Conservation (phyloP, 1,140 invertebrate species). For the Ganaspis sp. region DNA sequence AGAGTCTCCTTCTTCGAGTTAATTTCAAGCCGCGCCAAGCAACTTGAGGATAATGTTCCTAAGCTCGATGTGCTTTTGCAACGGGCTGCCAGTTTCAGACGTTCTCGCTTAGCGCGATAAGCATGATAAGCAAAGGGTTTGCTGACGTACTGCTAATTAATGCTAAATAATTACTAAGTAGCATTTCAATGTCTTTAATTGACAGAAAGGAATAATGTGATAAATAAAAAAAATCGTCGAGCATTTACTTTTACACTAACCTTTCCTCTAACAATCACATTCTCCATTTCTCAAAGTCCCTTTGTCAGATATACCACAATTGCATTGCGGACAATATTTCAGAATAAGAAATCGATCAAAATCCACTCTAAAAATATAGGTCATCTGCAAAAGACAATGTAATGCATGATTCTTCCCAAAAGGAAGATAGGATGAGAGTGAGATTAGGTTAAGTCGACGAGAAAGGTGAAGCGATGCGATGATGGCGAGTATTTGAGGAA, state of each 20-base stretch:
- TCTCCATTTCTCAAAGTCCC: too few species aligned
- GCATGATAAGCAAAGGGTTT: constrained; percentile 22
- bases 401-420: background rate
- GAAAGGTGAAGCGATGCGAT: background rate
- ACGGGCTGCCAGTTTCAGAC: constrained; percentile 26
- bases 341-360: background rate
- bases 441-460: background rate
- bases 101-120: constrained; percentile 9
- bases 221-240: too few species aligned
- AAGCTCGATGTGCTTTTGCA: constrained; percentile 28
- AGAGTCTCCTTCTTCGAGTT: constrained; percentile 22
- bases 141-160: constrained; percentile 1
- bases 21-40: constrained; percentile 20
- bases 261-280: too few species aligned
- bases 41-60: constrained; percentile 25
- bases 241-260: too few species aligned
- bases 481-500: background rate
- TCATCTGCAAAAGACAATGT: background rate
- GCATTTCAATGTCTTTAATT: background rate
- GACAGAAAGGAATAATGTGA: background rate
- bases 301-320: background rate
- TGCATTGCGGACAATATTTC: background rate
- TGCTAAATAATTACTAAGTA: constrained; percentile 10
- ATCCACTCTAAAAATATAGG: background rate
- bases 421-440: background rate